Conservation (phyloP, 1,140 invertebrate species). For the Cheumatopsyche charites region DNA sequence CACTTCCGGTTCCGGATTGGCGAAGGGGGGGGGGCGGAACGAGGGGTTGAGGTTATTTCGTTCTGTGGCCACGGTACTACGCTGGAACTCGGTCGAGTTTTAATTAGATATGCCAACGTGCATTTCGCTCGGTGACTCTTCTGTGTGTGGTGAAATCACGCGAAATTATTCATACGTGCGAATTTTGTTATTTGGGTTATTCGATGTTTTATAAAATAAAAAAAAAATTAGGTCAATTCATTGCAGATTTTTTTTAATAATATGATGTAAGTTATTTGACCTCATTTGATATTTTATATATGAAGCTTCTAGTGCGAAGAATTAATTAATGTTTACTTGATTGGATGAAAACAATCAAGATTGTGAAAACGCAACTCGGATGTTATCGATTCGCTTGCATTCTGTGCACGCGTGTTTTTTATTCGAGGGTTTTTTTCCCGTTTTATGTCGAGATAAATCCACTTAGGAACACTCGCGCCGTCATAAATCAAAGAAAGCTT, state of each 20-base stretch:
- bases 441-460: background rate
- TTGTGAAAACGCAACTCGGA: too few relatives aligned
- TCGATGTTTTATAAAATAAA: too few relatives aligned
- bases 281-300: too few relatives aligned
- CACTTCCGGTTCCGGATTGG: conserved; percentile 1
- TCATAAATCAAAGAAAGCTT: too few relatives aligned
- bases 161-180: background rate
- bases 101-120: background rate
- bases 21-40: background rate
- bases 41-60: background rate
- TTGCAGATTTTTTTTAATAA: too few relatives aligned
- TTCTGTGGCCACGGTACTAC: background rate
- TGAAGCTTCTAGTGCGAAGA: too few relatives aligned
- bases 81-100: background rate
- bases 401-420: background rate
- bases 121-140: background rate
- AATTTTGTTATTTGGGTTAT: too few relatives aligned
- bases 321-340: too few relatives aligned
- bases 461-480: background rate
- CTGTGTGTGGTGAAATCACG: background rate
- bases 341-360: too few relatives aligned
- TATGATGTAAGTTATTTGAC: too few relatives aligned
- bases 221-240: too few relatives aligned
- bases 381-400: too few relatives aligned
- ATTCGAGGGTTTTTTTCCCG: background rate